A percentile compares a stretch with the other conserved stretches of the same genome.
These are phyloP conservation scores for Agraylea sexmaculata DNA, from an alignment of 1,140 invertebrate genomes.

Conservation along the genomic window DNA sequence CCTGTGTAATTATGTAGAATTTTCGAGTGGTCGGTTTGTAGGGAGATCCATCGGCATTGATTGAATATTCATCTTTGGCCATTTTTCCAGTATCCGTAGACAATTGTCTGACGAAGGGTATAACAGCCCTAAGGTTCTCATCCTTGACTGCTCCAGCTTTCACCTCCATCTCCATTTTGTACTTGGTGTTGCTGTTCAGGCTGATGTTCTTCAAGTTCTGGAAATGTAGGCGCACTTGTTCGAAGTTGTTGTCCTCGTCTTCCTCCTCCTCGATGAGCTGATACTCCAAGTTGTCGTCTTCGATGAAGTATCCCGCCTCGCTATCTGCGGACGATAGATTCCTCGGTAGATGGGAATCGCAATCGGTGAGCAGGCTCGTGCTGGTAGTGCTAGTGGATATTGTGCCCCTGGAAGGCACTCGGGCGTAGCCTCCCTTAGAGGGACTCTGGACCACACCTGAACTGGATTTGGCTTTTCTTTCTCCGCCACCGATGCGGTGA, in stretches of 20 bases:
- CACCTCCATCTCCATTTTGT: slow-evolving; percentile 49
- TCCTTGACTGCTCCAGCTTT: slow-evolving; percentile 38
- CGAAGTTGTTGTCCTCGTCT: slow-evolving; percentile 30
- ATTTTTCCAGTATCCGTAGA: slow-evolving; percentile 35
- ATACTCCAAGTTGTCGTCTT: slow-evolving; percentile 5
- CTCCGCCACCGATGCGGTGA: slow-evolving; percentile 30
- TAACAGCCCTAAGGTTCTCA: slow-evolving; percentile 42
- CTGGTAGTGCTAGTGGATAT: slow-evolving; percentile 39
- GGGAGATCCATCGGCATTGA: slow-evolving; percentile 30
- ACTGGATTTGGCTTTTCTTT: no score
- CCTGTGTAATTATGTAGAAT: slow-evolving; percentile 45
- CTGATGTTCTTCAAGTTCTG: slow-evolving; percentile 38
- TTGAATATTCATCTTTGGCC: slow-evolving; percentile 29
- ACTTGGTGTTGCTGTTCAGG: slow-evolving; percentile 37
- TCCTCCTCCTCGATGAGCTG: slow-evolving; percentile 21
- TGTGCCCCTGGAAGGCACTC: slow-evolving; percentile 34
- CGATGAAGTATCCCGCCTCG: no score
- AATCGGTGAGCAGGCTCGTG: slow-evolving; percentile 42
- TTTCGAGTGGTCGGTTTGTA: slow-evolving; percentile 42
- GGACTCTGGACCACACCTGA: slow-evolving; percentile 27
- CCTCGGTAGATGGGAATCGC: slow-evolving; percentile 43
- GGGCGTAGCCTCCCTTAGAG: slow-evolving; percentile 34
- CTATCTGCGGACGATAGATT: slow-evolving; percentile 41
- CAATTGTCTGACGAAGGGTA: slow-evolving; percentile 45
- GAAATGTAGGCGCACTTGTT: slow-evolving; percentile 36